Base-by-base conservation (phyloP, 2,113 vertebrate species). In the Salvator merianae region DNA sequence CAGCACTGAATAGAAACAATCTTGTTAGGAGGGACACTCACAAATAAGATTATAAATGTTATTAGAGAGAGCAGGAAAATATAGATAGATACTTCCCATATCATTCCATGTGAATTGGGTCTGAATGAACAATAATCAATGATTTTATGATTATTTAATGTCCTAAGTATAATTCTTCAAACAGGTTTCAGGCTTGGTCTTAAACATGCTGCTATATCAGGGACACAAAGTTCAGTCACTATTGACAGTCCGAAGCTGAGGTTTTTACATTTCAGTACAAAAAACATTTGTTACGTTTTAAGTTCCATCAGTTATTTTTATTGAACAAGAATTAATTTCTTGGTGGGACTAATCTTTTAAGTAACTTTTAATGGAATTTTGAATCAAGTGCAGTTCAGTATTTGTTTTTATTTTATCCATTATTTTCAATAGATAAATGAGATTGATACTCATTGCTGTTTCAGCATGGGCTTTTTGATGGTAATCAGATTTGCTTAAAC, bases 401-500 rank as follows among this genome's bases (percentile, higher is more conserved):
- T 90, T 86, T 88, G 13, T 62, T 91, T 88, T 89, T 36, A 69
- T 65, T 87, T 86, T 86, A 26, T 80, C 32, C 70, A 2, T 88
- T 38, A 20, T 69, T 63, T 62, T 62, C 13, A 24, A 10, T 71
- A 85, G 8, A 80, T 77, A 86, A 14, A 79, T 83, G 63, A 93
- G 62, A 50, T 16, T 38, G 53, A 82, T 84, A 88, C 32, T 40
- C 71, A 34, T 77, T 84, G 4, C 75, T 90, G 30, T 93, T 88
- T 80, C 50, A 87, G 83, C 40, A 50, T 43, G 72, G 71, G 65
- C 81, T 66, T 77, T 62, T 84, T 89, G 89, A 89, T 87, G 88
- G 63, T 78, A 88, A 89, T 89, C 38, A 93, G 91, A 91, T 87
- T 62, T n/a, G 85, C 53, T 87, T 92, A 84, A 78, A 92, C 86